Conservation (phyloP, 2,888 invertebrate genomes). For the Agrypnus murinus region DNA sequence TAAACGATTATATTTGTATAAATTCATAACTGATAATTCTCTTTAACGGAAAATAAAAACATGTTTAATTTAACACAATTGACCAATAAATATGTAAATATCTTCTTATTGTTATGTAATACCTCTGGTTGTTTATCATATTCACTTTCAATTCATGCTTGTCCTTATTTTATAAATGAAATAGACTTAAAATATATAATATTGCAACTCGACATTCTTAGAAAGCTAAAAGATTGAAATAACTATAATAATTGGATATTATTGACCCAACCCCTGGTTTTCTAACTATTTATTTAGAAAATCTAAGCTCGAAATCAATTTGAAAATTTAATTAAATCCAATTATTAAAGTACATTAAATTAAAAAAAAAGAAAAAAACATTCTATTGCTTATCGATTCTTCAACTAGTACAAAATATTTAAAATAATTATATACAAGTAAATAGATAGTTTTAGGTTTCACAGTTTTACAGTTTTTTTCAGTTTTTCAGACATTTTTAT, state of each 20-base stretch:
- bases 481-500: slow-evolving; percentile 16
- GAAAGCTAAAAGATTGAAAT: slow-evolving; percentile 16
- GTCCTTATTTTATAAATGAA: slow-evolving; percentile 22
- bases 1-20: slow-evolving; percentile 22
- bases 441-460: slow-evolving; percentile 24
- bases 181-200: slow-evolving; percentile 23
- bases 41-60: neutral
- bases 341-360: slow-evolving; percentile 8
- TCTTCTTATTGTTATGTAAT: slow-evolving; percentile 23
- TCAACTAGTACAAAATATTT: slow-evolving; percentile 22
- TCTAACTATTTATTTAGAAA: slow-evolving; percentile 15
- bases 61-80: slow-evolving; percentile 14
- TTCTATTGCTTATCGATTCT: slow-evolving; percentile 12
- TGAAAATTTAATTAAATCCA: neutral
- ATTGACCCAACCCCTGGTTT: slow-evolving; percentile 12
- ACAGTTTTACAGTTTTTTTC: slow-evolving; percentile 26
- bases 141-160: slow-evolving; percentile 25
- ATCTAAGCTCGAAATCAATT: neutral
- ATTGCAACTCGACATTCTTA: slow-evolving; percentile 11
- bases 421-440: slow-evolving; percentile 25
- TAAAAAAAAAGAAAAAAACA: slow-evolving; percentile 10
- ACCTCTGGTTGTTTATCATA: slow-evolving; percentile 25
- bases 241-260: slow-evolving; percentile 12
- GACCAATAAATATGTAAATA: slow-evolving; percentile 24
- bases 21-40: slow-evolving; percentile 9